Evolutionary conservation across 2,797 vertebrate species (phyloP).

Genomic region (Sebastes trivittatus): DNA sequence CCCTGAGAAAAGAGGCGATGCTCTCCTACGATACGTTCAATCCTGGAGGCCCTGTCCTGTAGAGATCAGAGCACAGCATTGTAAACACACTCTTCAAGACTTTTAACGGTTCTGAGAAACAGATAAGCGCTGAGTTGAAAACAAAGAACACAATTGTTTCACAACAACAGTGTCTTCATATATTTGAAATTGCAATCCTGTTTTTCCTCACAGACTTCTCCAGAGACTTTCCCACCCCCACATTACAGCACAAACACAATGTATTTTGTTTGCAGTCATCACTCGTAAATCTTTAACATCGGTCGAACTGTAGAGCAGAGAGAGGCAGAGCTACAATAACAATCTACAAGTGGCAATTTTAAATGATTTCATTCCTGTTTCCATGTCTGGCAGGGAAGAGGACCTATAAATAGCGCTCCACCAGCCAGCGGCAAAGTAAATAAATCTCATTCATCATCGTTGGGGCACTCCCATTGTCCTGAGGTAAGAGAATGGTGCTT

Average conservation of each 20-base stretch:
- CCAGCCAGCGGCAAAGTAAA: slow-evolving; percentile 57
- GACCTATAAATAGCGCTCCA: slow-evolving; percentile 69
- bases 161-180: slow-evolving; percentile 23
- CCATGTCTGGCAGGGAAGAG: slow-evolving; percentile 64
- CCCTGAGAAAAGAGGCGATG: slow-evolving; percentile 93
- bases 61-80: slow-evolving; percentile 23
- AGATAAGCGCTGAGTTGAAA: not conserved
- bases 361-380: slow-evolving; percentile 61
- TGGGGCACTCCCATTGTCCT: slow-evolving; percentile 52
- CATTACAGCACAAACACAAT: slow-evolving; percentile 12
- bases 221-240: slow-evolving; percentile 40
- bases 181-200: slow-evolving; percentile 35
- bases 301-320: slow-evolving; percentile 14
- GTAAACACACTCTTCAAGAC: slow-evolving; percentile 24
- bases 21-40: slow-evolving; percentile 91
- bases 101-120: not conserved
- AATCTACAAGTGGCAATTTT: slow-evolving; percentile 50
- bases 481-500: slow-evolving; percentile 29
- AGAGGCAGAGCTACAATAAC: slow-evolving; percentile 35
- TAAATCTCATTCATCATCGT: slow-evolving; percentile 68
- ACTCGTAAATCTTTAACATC: slow-evolving; percentile 35
- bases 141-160: not conserved
- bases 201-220: slow-evolving; percentile 40
- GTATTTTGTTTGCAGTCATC: slow-evolving; percentile 18
- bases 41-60: slow-evolving; percentile 93